Evolutionary conservation across 2,113 vertebrate species (phyloP), one percentile per base, ranked within the genome.

Genomic region (Corythornis vintsioides): DNA sequence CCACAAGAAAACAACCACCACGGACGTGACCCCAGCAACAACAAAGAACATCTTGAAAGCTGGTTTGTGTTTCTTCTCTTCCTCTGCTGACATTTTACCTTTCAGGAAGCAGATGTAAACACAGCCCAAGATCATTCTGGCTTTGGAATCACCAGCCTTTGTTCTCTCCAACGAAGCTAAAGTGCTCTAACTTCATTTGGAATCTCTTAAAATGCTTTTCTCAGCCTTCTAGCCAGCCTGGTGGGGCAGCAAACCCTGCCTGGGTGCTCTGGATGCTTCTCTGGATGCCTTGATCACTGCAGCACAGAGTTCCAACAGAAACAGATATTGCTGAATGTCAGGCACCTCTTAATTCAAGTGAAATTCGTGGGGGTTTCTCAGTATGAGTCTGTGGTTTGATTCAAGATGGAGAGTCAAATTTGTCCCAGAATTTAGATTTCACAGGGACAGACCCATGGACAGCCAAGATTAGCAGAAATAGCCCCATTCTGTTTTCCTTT

Each of bases 101-200:
- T 95, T 75, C 70, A 84, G 89, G 61, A 96, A 88, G 71, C 57
- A 80, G 43, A 81, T 42, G 52, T 85, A 94, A 96, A 92, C 53
- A 70, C 35, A 55, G 10, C n/a, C 43, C 60, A 86, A 86, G 64
- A 77, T 74, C 47, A 50, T 69, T 78, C 63, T n/a, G 29, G 55
- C 61, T 91, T 72, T 64, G 50, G 86, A 83, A 89, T 76, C 79
- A 61, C n/a, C 43, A 94, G 31, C 15, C 28, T 86, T 85, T 88
- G 38, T 38, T 87, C 89, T 81, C 40, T 25, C 38, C 60, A 77
- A 38, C 26, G 12, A 15, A 21, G 26, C 43, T 88, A 55, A 56
- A 47, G 42, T 56, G 40, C 25, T 56, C 52, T 26, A 59, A 57
- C 33, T 93, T 76, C 18, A 22, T 86, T 76, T 65, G 71, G 38